Base-by-base conservation (phyloP, 1,140 invertebrate genomes). In the Drosophila ohnishii region DNA sequence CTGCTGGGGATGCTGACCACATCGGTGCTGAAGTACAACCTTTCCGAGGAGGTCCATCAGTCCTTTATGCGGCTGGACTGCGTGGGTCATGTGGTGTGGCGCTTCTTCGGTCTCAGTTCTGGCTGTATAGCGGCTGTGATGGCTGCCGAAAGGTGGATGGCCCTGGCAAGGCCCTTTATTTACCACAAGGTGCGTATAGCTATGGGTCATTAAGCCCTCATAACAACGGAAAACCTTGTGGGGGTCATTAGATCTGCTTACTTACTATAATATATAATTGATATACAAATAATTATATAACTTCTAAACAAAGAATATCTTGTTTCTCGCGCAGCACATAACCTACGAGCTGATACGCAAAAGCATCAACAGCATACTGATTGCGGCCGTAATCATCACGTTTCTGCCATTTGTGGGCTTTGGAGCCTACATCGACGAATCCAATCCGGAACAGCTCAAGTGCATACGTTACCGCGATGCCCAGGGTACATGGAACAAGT, bases 111-210 rank as follows among this genome's bases (percentile, higher is more conserved):
- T 8, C 93, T 97, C 2, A 96, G 96, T 59, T 97, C 96, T 22
- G 96, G 96, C 7, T 96, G 95, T 91, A 96, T 97, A 44, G 96
- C 96, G 14, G 94, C 96, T 78, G 95, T 97, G 6, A 97, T 97
- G 96, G 96, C 96, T 2, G 94, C 95, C 16, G 96, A 97, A 91
- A 93, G 96, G 62, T 97, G 96, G 94, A 93, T 97, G 69, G 96
- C 96, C 4, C 93, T 97, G 53, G 96, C 96, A 0, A 94, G 95
- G 72, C 96, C 96, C n/a, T 97, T 97, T 88, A 93, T 96, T 60
- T 97, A 97, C 92, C 96, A 97, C 91, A 96, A 96, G 95, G 96
- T 97, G 92, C 92, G 47, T 37, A 25, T 22, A n/a, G 9, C 1
- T 34, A 9, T 19, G 28, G 11, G n/a, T 10, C 16, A 50, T 30